Conservation (phyloP, 1,140 invertebrate species). For the Trinorchestia longiramus region DNA sequence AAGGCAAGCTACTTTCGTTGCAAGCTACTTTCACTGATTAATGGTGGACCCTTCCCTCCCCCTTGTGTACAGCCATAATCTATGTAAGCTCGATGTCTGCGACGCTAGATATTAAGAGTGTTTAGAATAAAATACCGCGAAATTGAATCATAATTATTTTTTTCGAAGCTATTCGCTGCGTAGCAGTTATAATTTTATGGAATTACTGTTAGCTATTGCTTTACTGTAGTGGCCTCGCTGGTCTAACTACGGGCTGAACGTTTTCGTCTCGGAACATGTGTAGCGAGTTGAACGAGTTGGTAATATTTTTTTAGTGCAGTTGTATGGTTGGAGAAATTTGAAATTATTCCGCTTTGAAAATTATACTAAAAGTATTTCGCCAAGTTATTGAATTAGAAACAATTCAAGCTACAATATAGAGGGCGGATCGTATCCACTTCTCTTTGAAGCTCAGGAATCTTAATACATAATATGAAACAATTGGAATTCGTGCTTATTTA, state of each 20-base stretch:
- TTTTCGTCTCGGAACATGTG: background rate
- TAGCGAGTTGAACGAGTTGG: background rate
- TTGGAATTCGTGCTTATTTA: too few species aligned
- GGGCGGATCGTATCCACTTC: background rate
- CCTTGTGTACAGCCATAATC: background rate
- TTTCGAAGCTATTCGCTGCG: background rate
- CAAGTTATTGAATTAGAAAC: background rate
- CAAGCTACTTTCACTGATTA: too few species aligned
- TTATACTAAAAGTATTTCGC: background rate
- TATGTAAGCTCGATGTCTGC: background rate
- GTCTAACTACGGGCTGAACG: background rate
- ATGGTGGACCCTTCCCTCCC: too few species aligned
- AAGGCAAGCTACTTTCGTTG: too few species aligned
- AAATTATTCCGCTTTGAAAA: background rate
- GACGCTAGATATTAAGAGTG: background rate
- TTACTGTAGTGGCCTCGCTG: background rate
- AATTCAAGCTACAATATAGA: background rate
- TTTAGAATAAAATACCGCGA: background rate
- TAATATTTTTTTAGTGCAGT: background rate
- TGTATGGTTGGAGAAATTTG: background rate
- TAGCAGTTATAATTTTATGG: background rate
- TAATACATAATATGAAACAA: background rate
- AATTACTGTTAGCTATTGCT: background rate
- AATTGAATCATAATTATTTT: background rate
- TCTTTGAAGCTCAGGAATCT: background rate